Base-by-base conservation (phyloP, 2,113 vertebrate species). In the Amazona vittata region DNA sequence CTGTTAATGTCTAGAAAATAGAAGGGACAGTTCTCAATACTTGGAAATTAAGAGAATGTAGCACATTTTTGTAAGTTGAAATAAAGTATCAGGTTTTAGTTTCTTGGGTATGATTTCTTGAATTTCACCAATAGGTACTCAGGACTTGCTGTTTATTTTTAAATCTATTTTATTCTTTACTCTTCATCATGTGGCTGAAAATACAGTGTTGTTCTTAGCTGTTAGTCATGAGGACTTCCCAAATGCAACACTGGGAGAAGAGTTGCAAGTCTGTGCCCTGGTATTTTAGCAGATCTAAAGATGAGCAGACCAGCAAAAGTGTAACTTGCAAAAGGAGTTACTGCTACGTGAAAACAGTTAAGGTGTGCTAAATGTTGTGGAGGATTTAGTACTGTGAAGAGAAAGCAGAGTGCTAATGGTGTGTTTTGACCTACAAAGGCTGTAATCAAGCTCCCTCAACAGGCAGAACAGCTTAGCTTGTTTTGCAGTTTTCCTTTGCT, bases 151-250 rank as follows among this genome's bases (percentile, higher is more conserved):
- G 10, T 28, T 80, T 47, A 18, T 11, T 39, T 67, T 46, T 5
- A 78, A 71, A 57, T 63, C 4, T 4, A 4, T 52, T 89, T 90
- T 74, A 21, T 68, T 90, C 22, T 67, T 92, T 74, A 28, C 6
- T 18, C 24, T 59, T 69, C 10, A 21, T 89, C 16, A 8, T 6
- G 5, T 57, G 41, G 19, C 49, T 68, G 65, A 85, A 95, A 92
- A 63, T 52, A 21, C 7, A 8, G 57, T 62, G 21, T 44, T 0
- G 0, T 41, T 80, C 37, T 64, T 75, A 44, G 47, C 28, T 1
- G 0, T 28, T 84, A 57, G 15, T 49, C n/a, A 25, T 1, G 1
- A 15, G 2, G 4, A 39, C 21, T 63, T 91, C 31, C 73, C 4
- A 1, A 37, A 37, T 53, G 20, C 10, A 82, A 5, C 14, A 15